These are phyloP conservation scores for Oscheius onirici DNA, from an alignment of 2,888 invertebrate species.

Conservation along the genomic window DNA sequence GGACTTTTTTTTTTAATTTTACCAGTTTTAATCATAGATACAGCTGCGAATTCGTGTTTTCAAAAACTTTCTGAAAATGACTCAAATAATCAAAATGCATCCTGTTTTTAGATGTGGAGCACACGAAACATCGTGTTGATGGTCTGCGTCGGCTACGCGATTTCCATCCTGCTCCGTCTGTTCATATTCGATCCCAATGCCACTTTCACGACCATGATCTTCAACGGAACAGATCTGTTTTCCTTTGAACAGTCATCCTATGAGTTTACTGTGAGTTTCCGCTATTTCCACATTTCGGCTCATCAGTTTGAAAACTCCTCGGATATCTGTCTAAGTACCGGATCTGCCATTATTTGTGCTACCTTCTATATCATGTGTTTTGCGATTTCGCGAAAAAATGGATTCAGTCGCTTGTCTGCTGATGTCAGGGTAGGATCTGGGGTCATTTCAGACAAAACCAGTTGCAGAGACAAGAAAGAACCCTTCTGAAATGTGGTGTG, in stretches of 20 bases:
- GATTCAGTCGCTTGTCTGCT: too few relatives aligned
- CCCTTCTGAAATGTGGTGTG: background rate
- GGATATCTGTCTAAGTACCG: constrained; percentile 1
- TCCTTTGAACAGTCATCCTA: background rate
- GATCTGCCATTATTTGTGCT: background rate
- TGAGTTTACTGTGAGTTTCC: background rate
- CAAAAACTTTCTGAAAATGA: background rate
- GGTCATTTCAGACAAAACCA: background rate
- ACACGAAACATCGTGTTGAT: background rate
- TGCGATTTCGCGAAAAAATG: too few relatives aligned
- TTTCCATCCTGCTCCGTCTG: background rate
- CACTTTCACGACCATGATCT: background rate
- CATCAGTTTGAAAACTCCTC: background rate
- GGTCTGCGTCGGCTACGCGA: background rate
- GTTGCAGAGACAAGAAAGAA: background rate
- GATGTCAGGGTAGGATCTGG: too few relatives aligned
- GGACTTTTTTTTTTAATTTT: background rate
- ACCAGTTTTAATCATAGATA: background rate
- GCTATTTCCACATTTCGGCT: background rate
- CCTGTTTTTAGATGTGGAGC: constrained; percentile 9
- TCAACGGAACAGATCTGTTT: constrained; percentile 12
- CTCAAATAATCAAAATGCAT: background rate
- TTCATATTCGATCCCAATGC: background rate
- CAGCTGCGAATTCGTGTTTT: background rate
- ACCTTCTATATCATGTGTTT: background rate